These are phyloP conservation scores for Chaenocephalus aceratus DNA, from an alignment of 2,113 vertebrate genomes.

Conservation along the genomic window DNA sequence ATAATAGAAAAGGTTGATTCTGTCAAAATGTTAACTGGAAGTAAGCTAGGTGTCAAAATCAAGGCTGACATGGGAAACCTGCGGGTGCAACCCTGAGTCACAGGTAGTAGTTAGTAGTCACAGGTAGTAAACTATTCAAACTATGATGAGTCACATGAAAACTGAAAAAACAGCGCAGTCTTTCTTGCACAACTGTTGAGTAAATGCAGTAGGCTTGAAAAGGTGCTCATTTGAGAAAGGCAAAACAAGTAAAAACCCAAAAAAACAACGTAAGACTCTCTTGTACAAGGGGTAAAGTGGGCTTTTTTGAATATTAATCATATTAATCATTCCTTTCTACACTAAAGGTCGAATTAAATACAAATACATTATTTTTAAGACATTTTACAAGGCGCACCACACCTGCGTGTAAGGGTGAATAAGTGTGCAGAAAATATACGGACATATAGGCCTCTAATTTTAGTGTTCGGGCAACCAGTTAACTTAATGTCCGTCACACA, in stretches of 20 bases:
- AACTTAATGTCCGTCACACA: constrained; percentile 64
- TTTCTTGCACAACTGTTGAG: constrained; percentile 51
- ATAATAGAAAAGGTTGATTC: constrained; percentile 49
- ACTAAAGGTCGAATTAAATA: neutral
- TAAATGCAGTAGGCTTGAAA: constrained; percentile 44
- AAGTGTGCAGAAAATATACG: constrained; percentile 30
- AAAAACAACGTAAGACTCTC: neutral
- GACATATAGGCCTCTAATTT: constrained; percentile 20
- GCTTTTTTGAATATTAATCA: neutral
- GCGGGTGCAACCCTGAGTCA: constrained; percentile 34
- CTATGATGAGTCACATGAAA: neutral
- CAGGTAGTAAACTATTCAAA: constrained; percentile 19
- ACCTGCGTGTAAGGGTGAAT: constrained; percentile 35
- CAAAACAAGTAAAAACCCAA: constrained; percentile 35
- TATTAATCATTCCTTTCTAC: constrained; percentile 1
- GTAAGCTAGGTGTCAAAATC: constrained; percentile 35
- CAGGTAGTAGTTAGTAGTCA: too few relatives aligned
- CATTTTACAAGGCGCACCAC: constrained; percentile 35
- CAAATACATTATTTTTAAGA: neutral
- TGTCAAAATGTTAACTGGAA: constrained; percentile 47
- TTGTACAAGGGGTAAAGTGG: neutral
- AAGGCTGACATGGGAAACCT: constrained; percentile 30
- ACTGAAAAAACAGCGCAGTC: constrained; percentile 30
- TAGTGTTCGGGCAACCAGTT: constrained; percentile 16
- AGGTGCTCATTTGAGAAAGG: constrained; percentile 56